Base-by-base conservation (phyloP, 2,888 invertebrate genomes). In the Steinernema hermaphroditum region DNA sequence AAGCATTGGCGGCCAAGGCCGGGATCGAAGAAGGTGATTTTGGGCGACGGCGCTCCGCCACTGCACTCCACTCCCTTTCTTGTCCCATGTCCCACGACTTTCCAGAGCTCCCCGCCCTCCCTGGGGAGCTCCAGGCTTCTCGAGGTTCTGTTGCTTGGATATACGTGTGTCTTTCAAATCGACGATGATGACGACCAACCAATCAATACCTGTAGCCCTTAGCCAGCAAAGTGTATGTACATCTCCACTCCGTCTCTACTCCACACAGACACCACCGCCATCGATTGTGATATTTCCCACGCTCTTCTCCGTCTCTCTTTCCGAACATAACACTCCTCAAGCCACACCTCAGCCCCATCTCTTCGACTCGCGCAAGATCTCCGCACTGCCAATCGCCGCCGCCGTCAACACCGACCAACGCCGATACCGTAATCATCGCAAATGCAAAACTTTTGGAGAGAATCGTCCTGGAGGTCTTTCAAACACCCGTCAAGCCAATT, bases 101-200 rank as follows among this genome's bases (percentile, higher is more conserved):
- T 37, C 37, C 37, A 37, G 37, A 37, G 37, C 12, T 37, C 37
- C 37, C 12, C 37, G 12, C 6, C 37, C 37, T 8, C n/a, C n/a
- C 4, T 9, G n/a, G 16, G 46, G n/a, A 16, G n/a, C 46, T 54
- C 54, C 27, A 27, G 54, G 27, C 54, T 24, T 16, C 27, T 54
- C 54, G 54, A 54, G 54, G 54, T 54, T 54, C 19, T 54, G 54
- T 54, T 54, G 54, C 54, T 54, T 54, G 54, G 54, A 54, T 54
- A 54, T 54, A 54, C 54, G 54, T 54, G 54, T 54, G 54, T 54
- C 54, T 54, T 54, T 54, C 54, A 54, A n/a, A 54, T 12, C 37
- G 37, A 37, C 37, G 37, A 37, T 37, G 37, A 37, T 37, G 37
- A 37, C 12, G 37, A 37, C 37, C 37, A 37, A 8, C 12, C 12